Evolutionary conservation across 2,888 invertebrate species (phyloP), one percentile per base, ranked within the genome.

Genomic region (Gerris lacustris): DNA sequence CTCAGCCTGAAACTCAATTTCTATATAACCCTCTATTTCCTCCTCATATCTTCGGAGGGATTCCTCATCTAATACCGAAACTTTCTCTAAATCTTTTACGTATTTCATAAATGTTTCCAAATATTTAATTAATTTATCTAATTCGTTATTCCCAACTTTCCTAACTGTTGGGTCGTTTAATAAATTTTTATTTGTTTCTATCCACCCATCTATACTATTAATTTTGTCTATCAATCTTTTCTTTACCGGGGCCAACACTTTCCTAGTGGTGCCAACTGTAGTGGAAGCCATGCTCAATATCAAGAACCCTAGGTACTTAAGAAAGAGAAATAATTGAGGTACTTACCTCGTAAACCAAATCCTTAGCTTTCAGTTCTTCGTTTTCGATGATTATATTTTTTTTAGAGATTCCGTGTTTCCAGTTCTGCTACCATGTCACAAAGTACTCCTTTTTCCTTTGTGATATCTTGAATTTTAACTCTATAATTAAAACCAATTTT

Each of bases 271-370:
- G 15, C 55, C 55, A 11, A 55, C 55, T 9, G 55, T 55, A 55
- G 55, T 55, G 55, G 55, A 55, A 55, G 55, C 55, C 55, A 55
- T 55, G 55, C 55, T 55, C 15, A 55, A 9, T 55, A 47, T 47
- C 47, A 7, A 2, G 9, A 15, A 55, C 55, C 5, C 55, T 55
- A 55, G 55, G 2, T 15, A 55, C 55, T 5, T 55, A 11, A 55
- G 15, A 55, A 15, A 55, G 55, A 55, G 15, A 55, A 55, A 55
- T 55, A 55, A 9, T 55, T 55, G 5, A 9, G 11, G 11, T 55
- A 15, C 55, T 55, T 15, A 55, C 9, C 55, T 55, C 5, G 4
- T 2, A 11, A 11, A 55, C 55, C 55, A 55, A 55, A 55, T 11
- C 9, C 15, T 55, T 55, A 9, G 47, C 5, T 55, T 55, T 5